A percentile compares a stretch with the other conserved stretches of the same genome.
Evolutionary conservation across 2,113 vertebrate species (phyloP).

Genomic region (Heloderma charlesbogerti): DNA sequence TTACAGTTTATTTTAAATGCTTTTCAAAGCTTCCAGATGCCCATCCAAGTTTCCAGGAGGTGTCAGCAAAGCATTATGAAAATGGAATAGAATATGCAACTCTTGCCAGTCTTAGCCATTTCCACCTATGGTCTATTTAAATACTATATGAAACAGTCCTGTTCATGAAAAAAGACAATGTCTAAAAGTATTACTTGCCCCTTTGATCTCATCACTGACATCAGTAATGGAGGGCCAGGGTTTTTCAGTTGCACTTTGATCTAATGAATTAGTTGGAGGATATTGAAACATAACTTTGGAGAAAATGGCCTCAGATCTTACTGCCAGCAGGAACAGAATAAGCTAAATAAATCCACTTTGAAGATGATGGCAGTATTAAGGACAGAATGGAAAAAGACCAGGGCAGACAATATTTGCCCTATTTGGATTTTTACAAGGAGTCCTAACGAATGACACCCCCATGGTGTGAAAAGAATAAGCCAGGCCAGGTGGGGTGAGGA

Average conservation of each 20-base stretch:
- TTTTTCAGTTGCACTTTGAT: background rate
- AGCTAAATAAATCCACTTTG: constrained; percentile 18
- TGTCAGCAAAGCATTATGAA: constrained; percentile 73
- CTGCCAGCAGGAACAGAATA: background rate
- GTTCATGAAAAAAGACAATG: background rate
- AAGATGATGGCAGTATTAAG: background rate
- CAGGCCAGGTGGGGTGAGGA: background rate
- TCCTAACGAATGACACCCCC: background rate
- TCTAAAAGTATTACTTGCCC: background rate
- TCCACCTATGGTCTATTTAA: too few relatives aligned
- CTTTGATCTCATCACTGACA: constrained; percentile 2
- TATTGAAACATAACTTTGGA: constrained; percentile 30
- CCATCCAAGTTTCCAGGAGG: constrained; percentile 65
- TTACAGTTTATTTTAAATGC: background rate
- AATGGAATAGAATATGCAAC: constrained; percentile 40
- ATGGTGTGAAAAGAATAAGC: background rate
- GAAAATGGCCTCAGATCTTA: constrained; percentile 11
- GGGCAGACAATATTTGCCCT: constrained; percentile 7
- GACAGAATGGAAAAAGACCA: background rate
- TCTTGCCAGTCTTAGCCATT: background rate
- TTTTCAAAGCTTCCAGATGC: constrained; percentile 18
- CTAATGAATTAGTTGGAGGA: background rate
- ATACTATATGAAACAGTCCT: background rate
- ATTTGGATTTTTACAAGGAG: background rate
- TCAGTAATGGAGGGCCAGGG: background rate